Conservation (phyloP, 2,113 vertebrate genomes). For the Tragelaphus buxtoni region DNA sequence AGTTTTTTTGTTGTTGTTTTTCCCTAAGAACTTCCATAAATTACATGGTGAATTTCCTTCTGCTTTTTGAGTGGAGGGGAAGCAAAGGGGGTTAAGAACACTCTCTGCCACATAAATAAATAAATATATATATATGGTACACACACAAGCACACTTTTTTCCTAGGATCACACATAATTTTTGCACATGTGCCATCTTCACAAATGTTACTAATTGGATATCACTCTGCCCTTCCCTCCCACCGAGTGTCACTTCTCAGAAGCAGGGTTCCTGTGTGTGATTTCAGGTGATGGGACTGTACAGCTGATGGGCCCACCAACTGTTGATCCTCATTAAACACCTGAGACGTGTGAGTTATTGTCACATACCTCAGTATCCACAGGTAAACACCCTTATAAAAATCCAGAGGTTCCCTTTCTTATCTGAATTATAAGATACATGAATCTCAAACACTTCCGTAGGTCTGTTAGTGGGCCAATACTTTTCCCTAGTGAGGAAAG, state of each 20-base stretch:
- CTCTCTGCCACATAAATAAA: neutral
- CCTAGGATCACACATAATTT: neutral
- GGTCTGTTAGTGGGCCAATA: neutral
- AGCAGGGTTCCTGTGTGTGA: constrained; percentile 6
- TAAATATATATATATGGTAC: neutral
- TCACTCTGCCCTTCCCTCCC: neutral
- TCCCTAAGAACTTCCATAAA: neutral
- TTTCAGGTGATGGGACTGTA: neutral
- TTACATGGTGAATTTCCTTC: neutral
- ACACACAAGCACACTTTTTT: neutral
- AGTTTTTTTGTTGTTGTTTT: neutral
- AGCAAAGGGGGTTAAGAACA: neutral
- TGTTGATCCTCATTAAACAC: constrained; percentile 55
- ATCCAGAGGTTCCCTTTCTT: constrained; percentile 28
- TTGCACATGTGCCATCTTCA: neutral
- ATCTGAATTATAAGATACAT: constrained; percentile 45
- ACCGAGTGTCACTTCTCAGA: neutral
- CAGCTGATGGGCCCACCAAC: neutral
- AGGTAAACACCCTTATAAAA: neutral
- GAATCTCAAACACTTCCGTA: neutral
- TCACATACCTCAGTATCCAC: constrained; percentile 18
- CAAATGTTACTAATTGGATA: constrained; percentile 9
- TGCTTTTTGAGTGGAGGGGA: neutral
- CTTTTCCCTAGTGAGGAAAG: neutral
- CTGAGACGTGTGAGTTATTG: constrained; percentile 5